Base-by-base conservation (phyloP, 2,797 vertebrate genomes). In the Fratercula arctica region DNA sequence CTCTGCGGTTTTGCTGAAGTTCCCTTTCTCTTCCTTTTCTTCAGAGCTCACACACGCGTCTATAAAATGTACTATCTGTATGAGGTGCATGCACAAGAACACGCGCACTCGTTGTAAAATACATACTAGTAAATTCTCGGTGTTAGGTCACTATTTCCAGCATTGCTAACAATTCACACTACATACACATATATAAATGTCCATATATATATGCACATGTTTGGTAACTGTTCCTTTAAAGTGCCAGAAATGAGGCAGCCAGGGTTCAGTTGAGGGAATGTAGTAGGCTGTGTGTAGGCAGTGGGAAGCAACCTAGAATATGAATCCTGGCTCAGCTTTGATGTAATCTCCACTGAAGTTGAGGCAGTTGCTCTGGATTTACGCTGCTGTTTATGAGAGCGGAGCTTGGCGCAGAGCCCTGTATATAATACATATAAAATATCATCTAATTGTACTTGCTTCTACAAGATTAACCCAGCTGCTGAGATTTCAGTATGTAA, bases 391-490 rank as follows among this genome's bases (percentile, higher is more conserved):
- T 95, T 91, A 72, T 54, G 82, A 92, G 57, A 92, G 68, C 0
- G 2, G 57, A 81, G 66, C 35, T 64, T 93, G 92, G 95, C 46
- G 0, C 81, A 48, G 66, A 75, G 81, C 89, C 92, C 77, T 19
- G 26, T 73, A 89, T 89, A 45, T 76, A 54, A 85, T 51, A 85
- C 78, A 24, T 74, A 80, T 15, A 68, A 93, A 96, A 95, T 85
- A 91, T 24, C 85, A 86, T 66, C 54, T 91, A 87, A 87, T 35
- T 92, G 85, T 94, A 77, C 87, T 85, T 87, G 84, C 73, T 91
- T 89, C 89, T 91, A 87, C 95, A 96, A 85, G 93, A 95, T 86
- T 73, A 93, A 89, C 76, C 53, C 43, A 18, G 61, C 72, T 92
- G 92, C 37, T 75, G 90, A 91, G 87, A 85, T 80, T 86, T 78